Percentiles rank a stretch among this genome's conserved stretches.
These are phyloP conservation scores for Turritopsis dohrnii DNA, from an alignment of 30 jellyfish, hydroid and myxozoan genomes.

Conservation along the genomic window DNA sequence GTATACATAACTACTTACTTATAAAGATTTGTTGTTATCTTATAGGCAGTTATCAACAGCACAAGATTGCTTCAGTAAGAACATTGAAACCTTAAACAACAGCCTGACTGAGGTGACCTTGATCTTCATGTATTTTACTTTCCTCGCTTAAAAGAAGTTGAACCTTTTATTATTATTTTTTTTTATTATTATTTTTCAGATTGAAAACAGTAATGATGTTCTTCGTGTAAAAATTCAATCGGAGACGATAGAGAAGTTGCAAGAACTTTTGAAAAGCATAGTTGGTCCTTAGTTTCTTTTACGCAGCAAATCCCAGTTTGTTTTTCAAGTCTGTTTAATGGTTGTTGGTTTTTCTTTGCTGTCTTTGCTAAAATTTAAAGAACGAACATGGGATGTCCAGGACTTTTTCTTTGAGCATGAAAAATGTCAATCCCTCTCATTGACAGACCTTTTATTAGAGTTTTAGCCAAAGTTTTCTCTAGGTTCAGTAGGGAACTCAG, in stretches of 20 bases:
- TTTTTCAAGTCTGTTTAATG: no score
- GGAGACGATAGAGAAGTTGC: conserved; percentile 8
- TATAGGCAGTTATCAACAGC: neutral
- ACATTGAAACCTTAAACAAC: neutral
- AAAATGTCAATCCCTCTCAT: no score
- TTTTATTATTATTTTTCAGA: neutral
- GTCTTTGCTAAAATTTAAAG: no score
- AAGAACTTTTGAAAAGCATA: neutral
- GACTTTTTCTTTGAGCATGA: no score
- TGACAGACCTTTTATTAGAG: no score
- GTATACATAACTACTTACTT: no score
- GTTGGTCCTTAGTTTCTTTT: neutral
- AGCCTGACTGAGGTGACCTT: neutral
- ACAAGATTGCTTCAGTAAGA: neutral
- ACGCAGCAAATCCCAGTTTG: neutral
- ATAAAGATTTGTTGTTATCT: neutral
- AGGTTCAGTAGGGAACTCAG: no score
- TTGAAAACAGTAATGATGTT: neutral
- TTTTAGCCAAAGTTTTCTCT: no score
- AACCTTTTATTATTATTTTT: no score
- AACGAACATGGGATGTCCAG: no score
- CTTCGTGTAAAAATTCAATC: neutral
- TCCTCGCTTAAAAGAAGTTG: neutral
- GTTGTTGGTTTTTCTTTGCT: no score
- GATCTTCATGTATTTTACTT: neutral